Evolutionary conservation across 2,113 vertebrate species (phyloP).

Genomic region (Calonectris borealis): DNA sequence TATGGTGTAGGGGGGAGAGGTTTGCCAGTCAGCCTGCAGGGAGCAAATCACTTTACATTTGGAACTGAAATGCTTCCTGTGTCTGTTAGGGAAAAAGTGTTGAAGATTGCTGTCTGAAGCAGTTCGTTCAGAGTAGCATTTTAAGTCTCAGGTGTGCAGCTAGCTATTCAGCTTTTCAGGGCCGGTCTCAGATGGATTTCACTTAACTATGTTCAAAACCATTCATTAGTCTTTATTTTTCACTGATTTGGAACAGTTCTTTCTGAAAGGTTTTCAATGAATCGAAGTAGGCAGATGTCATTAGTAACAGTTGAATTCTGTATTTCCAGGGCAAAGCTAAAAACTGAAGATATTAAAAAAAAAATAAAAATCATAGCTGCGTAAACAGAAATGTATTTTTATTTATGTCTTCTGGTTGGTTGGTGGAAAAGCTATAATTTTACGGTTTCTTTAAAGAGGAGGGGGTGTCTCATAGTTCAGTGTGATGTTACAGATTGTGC

Average conservation of each 20-base stretch:
- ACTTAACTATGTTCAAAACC: background rate
- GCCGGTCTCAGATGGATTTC: background rate
- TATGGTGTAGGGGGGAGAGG: background rate
- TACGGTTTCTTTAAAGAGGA: background rate
- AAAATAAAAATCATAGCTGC: background rate
- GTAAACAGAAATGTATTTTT: background rate
- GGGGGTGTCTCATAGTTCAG: background rate
- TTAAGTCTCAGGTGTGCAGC: background rate
- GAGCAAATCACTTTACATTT: background rate
- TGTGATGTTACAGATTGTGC: background rate
- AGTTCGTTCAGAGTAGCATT: background rate
- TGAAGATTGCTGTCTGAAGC: background rate
- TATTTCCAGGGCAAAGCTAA: background rate
- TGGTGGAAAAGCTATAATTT: background rate
- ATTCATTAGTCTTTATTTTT: background rate
- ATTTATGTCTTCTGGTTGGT: background rate
- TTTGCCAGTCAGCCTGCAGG: background rate
- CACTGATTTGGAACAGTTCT: background rate
- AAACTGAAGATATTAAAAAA: background rate
- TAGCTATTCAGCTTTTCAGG: background rate
- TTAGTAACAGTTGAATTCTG: background rate
- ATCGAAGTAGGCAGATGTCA: background rate
- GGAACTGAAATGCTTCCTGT: background rate
- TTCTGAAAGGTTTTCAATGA: background rate
- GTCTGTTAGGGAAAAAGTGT: background rate